Evolutionary conservation across 2,888 invertebrate genomes (phyloP).

Genomic region (Endomychus coccineus): DNA sequence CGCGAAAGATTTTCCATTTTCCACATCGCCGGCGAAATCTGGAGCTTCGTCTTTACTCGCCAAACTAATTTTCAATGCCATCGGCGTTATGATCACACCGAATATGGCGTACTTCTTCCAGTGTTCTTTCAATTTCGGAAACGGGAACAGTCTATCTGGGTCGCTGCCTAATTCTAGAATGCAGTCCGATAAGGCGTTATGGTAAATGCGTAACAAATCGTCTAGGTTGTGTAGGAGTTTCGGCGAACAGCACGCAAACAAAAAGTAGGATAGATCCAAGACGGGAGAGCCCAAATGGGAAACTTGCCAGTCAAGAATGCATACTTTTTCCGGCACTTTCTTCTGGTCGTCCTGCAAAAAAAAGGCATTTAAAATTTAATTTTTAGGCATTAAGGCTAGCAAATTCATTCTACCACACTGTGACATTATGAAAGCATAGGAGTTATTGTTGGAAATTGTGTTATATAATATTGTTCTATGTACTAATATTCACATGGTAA

Average conservation of each 20-base stretch:
- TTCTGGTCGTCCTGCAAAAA: too few relatives aligned
- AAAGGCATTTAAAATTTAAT: too few relatives aligned
- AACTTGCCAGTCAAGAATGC: background rate
- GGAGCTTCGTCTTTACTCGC: background rate
- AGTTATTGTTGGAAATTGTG: too few relatives aligned
- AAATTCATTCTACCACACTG: too few relatives aligned
- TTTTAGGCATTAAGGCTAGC: too few relatives aligned
- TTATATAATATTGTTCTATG: too few relatives aligned
- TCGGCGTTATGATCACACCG: background rate
- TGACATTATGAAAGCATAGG: too few relatives aligned
- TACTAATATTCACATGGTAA: too few relatives aligned
- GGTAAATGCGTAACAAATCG: background rate
- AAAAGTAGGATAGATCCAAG: background rate
- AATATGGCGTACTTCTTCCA: background rate
- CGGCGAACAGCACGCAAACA: background rate
- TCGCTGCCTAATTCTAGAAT: background rate
- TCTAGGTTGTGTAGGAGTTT: background rate
- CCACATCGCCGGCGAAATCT: background rate
- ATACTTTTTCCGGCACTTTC: too few relatives aligned
- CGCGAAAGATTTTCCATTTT: conserved; percentile 1
- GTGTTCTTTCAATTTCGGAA: background rate
- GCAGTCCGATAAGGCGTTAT: background rate
- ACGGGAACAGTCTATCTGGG: background rate
- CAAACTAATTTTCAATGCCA: background rate
- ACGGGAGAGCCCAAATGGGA: background rate